A percentile compares a stretch with the other conserved stretches of the same genome.
Conservation (phyloP, 2,113 vertebrate genomes). For the Malurus alboscapulatus region DNA sequence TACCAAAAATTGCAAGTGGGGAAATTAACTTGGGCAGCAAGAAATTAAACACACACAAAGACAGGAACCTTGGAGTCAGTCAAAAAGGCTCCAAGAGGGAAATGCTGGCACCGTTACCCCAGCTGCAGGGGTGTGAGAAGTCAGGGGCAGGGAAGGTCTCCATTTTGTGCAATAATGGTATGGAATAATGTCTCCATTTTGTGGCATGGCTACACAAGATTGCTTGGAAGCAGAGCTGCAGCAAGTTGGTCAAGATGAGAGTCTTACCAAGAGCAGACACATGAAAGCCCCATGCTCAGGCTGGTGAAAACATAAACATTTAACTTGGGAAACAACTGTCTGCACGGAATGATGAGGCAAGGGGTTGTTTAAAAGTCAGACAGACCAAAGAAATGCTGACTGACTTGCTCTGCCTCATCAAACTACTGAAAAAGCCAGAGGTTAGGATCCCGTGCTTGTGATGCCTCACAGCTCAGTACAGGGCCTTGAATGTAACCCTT, state of each 20-base stretch:
- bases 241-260: background rate
- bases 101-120: background rate
- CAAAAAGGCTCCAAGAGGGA: background rate
- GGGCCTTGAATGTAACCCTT: background rate
- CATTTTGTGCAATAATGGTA: fast-evolving
- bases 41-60: background rate
- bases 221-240: background rate
- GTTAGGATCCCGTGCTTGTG: background rate
- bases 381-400: background rate
- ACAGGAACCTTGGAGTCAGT: background rate
- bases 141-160: background rate
- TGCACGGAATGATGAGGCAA: background rate
- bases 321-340: background rate
- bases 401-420: background rate
- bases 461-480: background rate
- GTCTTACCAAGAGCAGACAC: background rate
- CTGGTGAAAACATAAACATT: background rate
- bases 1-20: background rate
- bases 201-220: background rate
- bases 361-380: background rate
- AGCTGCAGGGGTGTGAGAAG: background rate
- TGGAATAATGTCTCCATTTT: fast-evolving
- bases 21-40: conserved; percentile 25
- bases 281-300: background rate
- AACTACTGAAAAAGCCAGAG: background rate